Conservation (phyloP, 1,140 invertebrate species). For the Cotesia glomerata region DNA sequence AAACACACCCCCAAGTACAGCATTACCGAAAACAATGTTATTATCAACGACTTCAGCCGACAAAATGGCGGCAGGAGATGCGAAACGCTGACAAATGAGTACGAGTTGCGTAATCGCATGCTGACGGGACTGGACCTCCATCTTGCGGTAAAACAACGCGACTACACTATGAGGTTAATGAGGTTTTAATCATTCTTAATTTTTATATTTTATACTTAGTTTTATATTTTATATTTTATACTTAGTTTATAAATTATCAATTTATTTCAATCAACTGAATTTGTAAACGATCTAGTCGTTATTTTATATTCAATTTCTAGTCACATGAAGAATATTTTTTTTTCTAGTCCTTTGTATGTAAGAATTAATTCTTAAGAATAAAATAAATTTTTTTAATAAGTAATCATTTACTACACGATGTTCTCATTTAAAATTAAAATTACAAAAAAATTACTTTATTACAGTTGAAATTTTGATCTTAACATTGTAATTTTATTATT, state of each 20-base stretch:
- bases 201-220: too few species aligned
- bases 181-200: constrained; percentile 37
- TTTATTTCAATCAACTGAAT: neutral
- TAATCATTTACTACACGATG: too few species aligned
- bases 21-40: neutral
- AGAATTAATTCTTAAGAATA: too few species aligned
- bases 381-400: too few species aligned
- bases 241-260: neutral
- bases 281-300: too few species aligned
- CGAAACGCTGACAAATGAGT: constrained; percentile 20
- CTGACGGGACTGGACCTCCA: constrained; percentile 53
- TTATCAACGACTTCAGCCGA: neutral
- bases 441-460: too few species aligned
- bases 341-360: too few species aligned
- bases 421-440: too few species aligned
- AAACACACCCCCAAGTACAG: constrained; percentile 25
- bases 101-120: constrained; percentile 46
- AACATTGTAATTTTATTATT: too few species aligned
- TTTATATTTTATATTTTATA: neutral
- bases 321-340: too few species aligned
- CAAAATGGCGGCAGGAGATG: neutral
- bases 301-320: too few species aligned
- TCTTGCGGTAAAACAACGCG: constrained; percentile 54
- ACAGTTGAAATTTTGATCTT: too few species aligned
- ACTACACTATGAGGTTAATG: constrained; percentile 56